Evolutionary conservation across 2,888 invertebrate species (phyloP), one percentile per base, ranked within the genome.

Genomic region (Nesidiocoris tenuis): DNA sequence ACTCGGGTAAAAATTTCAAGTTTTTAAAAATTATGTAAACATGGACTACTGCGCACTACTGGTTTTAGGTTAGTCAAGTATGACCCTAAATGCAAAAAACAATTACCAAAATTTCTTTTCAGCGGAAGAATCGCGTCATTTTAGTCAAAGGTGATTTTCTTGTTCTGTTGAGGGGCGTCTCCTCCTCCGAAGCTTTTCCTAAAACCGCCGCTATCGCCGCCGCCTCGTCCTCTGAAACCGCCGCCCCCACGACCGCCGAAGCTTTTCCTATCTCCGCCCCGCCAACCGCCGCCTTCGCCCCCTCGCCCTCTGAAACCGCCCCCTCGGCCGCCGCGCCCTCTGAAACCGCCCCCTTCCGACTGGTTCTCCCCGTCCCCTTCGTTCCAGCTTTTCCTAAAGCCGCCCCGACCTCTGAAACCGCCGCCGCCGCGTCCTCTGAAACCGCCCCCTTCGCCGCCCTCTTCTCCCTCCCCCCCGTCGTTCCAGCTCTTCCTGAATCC

Each of bases 161-260:
- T 92, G 83, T 92, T 92, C 84, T 90, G 89, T 77, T 90, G 88
- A 77, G 84, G 79, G n/a, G 87, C 81, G 57, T 80, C 76, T 0
- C 80, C 76, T 22, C 79, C 81, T 1, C 80, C 79, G 18, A 72
- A 61, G 57, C 39, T 39, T 39, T 39, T 39, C 39, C 39, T 21
- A 61, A 61, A 19, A 16, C 22, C 61, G 12, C 61, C 61, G 17
- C 19, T 22, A 19, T 18, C 61, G 7, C 19, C 61, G 21, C 9
- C 61, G 16, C 19, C 65, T n/a, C n/a, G 80, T 17, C 80, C 66
- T 21, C 76, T 59, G 64, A 77, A 77, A 7, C 81, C 61, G 7
- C 74, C 54, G n/a, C 64, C 64, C 2, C 70, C 24, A 5, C 21
- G 18, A 39, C 70, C 70, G 9, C 70, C 70, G n/a, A 56, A 57